Evolutionary conservation across 2,797 vertebrate species (phyloP).

Genomic region (Manis crassicaudata): DNA sequence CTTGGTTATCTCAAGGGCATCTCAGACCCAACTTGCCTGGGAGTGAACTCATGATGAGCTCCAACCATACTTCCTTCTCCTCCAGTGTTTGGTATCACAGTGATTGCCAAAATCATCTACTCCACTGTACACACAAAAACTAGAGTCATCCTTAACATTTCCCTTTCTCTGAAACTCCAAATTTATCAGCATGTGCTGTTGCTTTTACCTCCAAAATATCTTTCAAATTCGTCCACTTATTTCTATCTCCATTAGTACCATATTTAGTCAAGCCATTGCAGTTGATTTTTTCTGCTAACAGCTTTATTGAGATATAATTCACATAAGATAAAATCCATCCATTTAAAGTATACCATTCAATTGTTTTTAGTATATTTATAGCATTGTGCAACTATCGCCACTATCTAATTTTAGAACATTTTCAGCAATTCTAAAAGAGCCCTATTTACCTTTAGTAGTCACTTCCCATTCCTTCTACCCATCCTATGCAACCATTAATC

Average conservation of each 20-base stretch:
- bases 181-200: neutral
- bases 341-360: neutral
- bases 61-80: neutral
- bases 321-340: neutral
- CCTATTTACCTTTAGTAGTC: neutral
- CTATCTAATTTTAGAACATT: neutral
- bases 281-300: neutral
- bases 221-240: conserved; percentile 1
- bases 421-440: neutral
- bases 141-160: neutral
- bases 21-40: neutral
- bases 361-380: neutral
- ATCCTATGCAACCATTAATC: neutral
- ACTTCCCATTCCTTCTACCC: neutral
- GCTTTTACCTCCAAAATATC: neutral
- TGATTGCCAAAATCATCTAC: neutral
- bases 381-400: neutral
- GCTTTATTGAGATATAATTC: neutral
- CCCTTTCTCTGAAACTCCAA: neutral
- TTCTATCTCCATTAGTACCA: neutral
- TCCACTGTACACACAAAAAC: neutral
- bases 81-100: neutral
- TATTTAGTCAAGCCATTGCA: neutral
- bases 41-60: neutral
- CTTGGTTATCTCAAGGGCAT: neutral